A percentile compares a stretch with the other conserved stretches of the same genome.
These are phyloP conservation scores for Dasypus novemcinctus DNA, from an alignment of 2,113 vertebrate genomes.

Conservation along the genomic window DNA sequence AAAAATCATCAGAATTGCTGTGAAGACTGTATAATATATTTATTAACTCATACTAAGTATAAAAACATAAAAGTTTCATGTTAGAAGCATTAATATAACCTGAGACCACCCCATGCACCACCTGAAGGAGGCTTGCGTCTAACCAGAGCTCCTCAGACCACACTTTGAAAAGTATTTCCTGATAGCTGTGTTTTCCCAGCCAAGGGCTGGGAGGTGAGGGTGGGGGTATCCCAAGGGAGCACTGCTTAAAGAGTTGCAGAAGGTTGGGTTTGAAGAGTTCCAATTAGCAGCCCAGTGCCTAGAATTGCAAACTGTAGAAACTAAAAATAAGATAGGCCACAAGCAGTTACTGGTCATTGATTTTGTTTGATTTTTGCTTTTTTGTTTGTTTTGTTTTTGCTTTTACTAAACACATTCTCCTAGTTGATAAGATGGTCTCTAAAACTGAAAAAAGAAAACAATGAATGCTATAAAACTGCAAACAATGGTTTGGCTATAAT, in stretches of 20 bases:
- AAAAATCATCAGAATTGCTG: constrained; percentile 27
- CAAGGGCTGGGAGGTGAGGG: background rate
- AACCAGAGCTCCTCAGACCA: background rate
- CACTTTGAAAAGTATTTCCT: constrained; percentile 42
- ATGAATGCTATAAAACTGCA: background rate
- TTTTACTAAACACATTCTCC: background rate
- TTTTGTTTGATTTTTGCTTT: background rate
- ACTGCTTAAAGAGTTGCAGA: constrained; percentile 11
- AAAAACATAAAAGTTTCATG: constrained; percentile 30
- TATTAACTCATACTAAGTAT: constrained; percentile 30
- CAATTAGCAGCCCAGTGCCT: background rate
- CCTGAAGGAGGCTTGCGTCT: background rate
- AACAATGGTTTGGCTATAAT: background rate
- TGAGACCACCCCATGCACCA: background rate
- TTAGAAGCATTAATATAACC: background rate
- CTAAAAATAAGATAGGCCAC: background rate
- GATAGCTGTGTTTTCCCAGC: background rate
- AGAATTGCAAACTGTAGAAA: background rate
- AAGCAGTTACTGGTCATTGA: background rate
- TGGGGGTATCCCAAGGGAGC: background rate
- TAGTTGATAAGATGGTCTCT: background rate
- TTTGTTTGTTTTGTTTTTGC: constrained; percentile 4
- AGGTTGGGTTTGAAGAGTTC: background rate
- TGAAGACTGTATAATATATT: constrained; percentile 13
- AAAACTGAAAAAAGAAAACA: background rate